phyloP scores from a whole-genome alignment of 1,140 invertebrate genomes.

The Aphelenchoides besseyi region DNA sequence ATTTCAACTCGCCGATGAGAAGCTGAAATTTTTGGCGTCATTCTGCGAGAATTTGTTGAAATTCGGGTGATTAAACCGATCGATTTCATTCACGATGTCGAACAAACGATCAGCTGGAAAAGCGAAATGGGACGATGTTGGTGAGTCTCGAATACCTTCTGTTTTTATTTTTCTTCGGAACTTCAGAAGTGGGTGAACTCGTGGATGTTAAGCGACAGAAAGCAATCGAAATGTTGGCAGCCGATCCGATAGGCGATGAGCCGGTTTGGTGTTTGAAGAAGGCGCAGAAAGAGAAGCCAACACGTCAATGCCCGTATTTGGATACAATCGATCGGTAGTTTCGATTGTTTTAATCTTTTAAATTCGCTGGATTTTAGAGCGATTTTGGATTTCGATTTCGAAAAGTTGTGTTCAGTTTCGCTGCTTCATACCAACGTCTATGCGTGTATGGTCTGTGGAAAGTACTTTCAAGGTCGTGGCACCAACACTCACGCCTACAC shows the following conservation, averaged over 20 bases:
- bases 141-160: not conserved
- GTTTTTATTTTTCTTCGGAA: not conserved
- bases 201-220: not conserved
- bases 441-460: constrained; percentile 98
- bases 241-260: constrained; percentile 44
- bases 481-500: constrained; percentile 97
- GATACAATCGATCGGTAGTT: constrained; percentile 59
- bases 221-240: constrained; percentile 23
- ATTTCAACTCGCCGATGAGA: not conserved
- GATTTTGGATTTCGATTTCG: constrained; percentile 98
- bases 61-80: not conserved
- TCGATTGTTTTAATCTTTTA: constrained; percentile 18
- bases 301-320: constrained; percentile 58
- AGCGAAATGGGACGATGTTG: not conserved
- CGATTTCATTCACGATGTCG: constrained; percentile 5
- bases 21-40: not conserved
- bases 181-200: not conserved
- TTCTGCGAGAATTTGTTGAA: constrained; percentile 9
- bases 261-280: constrained; percentile 56
- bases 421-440: constrained; percentile 98
- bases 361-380: constrained; percentile 67
- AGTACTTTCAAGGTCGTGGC: constrained; percentile 96
- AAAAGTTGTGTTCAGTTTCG: constrained; percentile 96
- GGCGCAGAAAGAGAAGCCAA: constrained; percentile 53
- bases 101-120: not conserved